Base-by-base conservation (phyloP, 2,797 vertebrate species). In the Coendou prehensilis region DNA sequence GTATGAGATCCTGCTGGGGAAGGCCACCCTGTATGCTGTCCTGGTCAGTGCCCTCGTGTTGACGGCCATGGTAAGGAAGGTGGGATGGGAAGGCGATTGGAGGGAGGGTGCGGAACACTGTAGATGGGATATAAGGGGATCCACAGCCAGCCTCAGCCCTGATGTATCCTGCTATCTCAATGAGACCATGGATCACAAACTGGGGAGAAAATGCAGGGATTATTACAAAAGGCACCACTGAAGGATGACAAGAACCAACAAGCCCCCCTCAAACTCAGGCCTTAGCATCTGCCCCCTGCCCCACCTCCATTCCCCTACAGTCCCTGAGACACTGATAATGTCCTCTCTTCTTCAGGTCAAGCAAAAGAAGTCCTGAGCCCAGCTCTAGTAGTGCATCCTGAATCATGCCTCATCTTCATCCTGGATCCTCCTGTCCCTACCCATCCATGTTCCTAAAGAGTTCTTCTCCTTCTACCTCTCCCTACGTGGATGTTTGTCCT, bases 1-100 rank as follows among this genome's bases (percentile, higher is more conserved):
- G 9, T 98, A 98, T 78, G 94, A 98, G 94, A 95, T 98, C 73
- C 98, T 98, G 56, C 97, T 98, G 69, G 96, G 98, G 37, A 98
- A 98, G 92, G 98, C 98, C 17, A 89, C 98, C 1, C 52, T 98
- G 41, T 98, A 98, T 0, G 98, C 98, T 0, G 30, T 98, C 87
- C 69, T 98, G 85, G 97, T 98, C 96, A 98, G 98, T 9, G 2
- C 57, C 10, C 87, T 98, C 20, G 87, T 98, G 94, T 97, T 98
- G 95, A 97, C 87, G 91, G 82, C 96, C 89, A 98, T 96, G 98
- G 98, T 98, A 96, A 95, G 86, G 96, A 69, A 56, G 13, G 28
- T 22, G 41, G 5, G 1, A 5, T 20, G 45, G 9, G 0, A 6
- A 41, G 37, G 37, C 8, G 1, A 6, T 3, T 28, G 7, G 61